Percentiles rank a stretch among this genome's conserved stretches.
Conservation (phyloP, 2,888 invertebrate species). For the Caenorhabditis plicata region DNA sequence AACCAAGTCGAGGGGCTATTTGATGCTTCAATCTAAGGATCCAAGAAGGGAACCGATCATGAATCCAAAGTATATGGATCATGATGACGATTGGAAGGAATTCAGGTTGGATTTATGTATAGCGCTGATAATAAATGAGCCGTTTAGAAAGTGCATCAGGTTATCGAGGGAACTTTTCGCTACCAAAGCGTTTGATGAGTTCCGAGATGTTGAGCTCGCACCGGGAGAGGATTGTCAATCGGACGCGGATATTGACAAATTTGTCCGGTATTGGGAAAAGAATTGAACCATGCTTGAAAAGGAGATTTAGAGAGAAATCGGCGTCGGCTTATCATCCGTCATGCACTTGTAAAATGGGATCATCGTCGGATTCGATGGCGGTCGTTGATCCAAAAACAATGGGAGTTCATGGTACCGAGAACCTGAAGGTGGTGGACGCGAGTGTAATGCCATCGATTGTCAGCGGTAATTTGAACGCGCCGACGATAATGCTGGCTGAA, state of each 20-base stretch:
- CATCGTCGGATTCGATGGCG: slow-evolving; percentile 67
- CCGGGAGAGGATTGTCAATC: slow-evolving; percentile 60
- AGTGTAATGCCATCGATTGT: slow-evolving; percentile 79
- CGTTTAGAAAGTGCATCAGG: slow-evolving; percentile 45
- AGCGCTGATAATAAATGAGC: too few species aligned
- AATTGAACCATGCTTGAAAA: too few species aligned
- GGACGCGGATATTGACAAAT: slow-evolving; percentile 65
- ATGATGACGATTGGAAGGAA: slow-evolving; percentile 58
- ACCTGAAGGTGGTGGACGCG: slow-evolving; percentile 75
- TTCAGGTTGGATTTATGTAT: too few species aligned
- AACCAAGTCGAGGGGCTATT: slow-evolving; percentile 81
- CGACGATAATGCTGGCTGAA: slow-evolving; percentile 70
- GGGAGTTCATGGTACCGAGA: slow-evolving; percentile 55
- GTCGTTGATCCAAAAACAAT: slow-evolving; percentile 74
- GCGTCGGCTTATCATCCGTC: slow-evolving; percentile 78
- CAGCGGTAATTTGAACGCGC: slow-evolving; percentile 75
- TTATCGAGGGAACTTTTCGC: slow-evolving; percentile 60
- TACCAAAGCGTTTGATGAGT: slow-evolving; percentile 60
- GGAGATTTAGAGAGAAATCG: slow-evolving; percentile 55
- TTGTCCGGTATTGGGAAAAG: slow-evolving; percentile 34
- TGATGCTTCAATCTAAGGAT: slow-evolving; percentile 78
- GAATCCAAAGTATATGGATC: slow-evolving; percentile 84
- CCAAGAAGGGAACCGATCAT: slow-evolving; percentile 81
- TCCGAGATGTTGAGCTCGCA: slow-evolving; percentile 62
- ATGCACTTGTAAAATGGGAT: slow-evolving; percentile 78